These are phyloP conservation scores for Cheilosia urbana DNA, from an alignment of 2,888 invertebrate species.

Conservation along the genomic window DNA sequence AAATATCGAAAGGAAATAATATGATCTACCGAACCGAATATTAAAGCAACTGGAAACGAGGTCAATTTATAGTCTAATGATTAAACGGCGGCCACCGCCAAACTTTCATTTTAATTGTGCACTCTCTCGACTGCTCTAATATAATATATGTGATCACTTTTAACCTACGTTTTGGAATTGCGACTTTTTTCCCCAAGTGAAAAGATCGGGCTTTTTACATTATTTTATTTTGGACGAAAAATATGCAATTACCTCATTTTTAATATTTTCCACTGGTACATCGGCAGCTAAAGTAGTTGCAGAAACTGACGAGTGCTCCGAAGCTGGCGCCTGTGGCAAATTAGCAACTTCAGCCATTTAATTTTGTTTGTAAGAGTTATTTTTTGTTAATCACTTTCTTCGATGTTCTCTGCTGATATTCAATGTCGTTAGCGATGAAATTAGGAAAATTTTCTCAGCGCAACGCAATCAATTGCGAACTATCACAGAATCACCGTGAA, in stretches of 20 bases:
- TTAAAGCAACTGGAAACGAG: conserved; percentile 57
- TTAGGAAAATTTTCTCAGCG: conserved; percentile 45
- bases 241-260: conserved; percentile 73
- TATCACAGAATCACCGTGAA: conserved; percentile 66
- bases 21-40: conserved; percentile 47
- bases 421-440: conserved; percentile 22
- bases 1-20: conserved; percentile 36
- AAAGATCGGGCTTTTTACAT: conserved; percentile 7
- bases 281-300: conserved; percentile 77
- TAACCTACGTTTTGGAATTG: conserved; percentile 34
- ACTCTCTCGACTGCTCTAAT: conserved; percentile 62
- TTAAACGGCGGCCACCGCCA: conserved; percentile 69
- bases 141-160: conserved; percentile 48
- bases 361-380: conserved; percentile 40
- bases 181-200: conserved; percentile 35
- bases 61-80: conserved; percentile 62
- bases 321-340: conserved; percentile 75
- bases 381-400: neutral
- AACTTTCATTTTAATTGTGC: conserved; percentile 74
- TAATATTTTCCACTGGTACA: conserved; percentile 78
- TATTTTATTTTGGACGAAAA: conserved; percentile 1
- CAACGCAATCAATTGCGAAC: conserved; percentile 64
- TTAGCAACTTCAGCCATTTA: conserved; percentile 83
- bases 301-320: conserved; percentile 75
- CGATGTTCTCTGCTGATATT: conserved; percentile 5